A percentile compares a stretch with the other conserved stretches of the same genome.
phyloP scores from a whole-genome alignment of 37 sponge, comb jelly and placozoan genomes.

The Chondrilla cf. caribensis region DNA sequence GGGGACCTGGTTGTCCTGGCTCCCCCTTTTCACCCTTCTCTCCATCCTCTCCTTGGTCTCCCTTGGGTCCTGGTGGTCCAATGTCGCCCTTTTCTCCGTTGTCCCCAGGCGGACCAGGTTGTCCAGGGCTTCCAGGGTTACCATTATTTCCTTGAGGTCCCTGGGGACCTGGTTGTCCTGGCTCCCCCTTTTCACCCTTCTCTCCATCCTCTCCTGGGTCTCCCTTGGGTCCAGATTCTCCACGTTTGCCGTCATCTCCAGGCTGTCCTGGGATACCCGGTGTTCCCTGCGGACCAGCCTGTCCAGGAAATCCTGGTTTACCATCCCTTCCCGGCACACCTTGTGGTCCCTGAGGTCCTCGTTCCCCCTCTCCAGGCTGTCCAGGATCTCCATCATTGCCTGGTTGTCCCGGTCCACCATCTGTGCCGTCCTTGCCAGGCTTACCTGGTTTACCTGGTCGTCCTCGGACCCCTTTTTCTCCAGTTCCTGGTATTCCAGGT shows the following conservation, averaged over 20 bases:
- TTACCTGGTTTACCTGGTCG: neutral
- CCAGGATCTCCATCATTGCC: conserved; percentile 12
- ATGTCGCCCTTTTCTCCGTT: neutral
- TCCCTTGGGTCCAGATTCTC: conserved; percentile 3
- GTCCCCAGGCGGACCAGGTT: neutral
- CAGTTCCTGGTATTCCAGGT: no score
- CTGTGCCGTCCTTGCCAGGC: neutral
- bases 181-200: neutral
- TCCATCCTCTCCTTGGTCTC: no score
- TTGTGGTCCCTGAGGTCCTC: neutral
- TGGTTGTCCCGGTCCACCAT: neutral
- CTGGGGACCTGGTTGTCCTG: neutral
- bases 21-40: neutral
- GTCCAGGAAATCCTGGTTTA: neutral
- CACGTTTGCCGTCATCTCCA: neutral
- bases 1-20: neutral
- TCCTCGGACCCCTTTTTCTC: neutral
- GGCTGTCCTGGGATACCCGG: neutral
- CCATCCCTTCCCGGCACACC: neutral
- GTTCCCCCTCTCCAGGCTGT: neutral
- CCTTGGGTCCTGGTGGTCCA: no score
- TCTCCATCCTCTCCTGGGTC: neutral
- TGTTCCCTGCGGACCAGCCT: neutral
- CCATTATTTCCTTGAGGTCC: neutral
- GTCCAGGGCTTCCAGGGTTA: neutral